Evolutionary conservation across 2,888 invertebrate genomes (phyloP).

Genomic region (Ditylenchus weischeri): DNA sequence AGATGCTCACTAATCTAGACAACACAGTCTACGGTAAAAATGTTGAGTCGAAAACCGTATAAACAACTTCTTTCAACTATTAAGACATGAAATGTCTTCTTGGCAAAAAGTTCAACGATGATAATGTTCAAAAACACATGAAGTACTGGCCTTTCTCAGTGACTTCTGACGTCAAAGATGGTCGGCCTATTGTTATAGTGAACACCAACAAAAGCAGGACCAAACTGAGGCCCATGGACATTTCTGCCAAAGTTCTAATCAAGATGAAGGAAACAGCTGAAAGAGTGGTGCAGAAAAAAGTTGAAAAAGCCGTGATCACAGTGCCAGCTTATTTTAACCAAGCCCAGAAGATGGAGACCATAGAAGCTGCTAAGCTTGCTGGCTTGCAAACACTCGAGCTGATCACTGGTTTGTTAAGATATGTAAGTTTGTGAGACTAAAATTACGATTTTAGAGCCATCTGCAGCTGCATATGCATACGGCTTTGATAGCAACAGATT

Average conservation of each 20-base stretch:
- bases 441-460: background rate
- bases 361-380: background rate
- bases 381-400: background rate
- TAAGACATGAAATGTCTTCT: slow-evolving; percentile 1
- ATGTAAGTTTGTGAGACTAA: background rate
- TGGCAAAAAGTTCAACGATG: background rate
- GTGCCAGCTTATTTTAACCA: slow-evolving; percentile 6
- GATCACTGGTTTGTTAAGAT: background rate
- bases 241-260: background rate
- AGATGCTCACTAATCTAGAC: background rate
- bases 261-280: slow-evolving; percentile 6
- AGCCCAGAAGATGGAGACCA: background rate
- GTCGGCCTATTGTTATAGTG: background rate
- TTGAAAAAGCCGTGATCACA: background rate
- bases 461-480: slow-evolving; percentile 8
- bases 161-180: background rate
- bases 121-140: slow-evolving; percentile 3
- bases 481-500: background rate
- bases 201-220: background rate
- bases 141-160: background rate
- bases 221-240: background rate
- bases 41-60: background rate
- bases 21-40: background rate
- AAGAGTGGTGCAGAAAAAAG: background rate
- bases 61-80: background rate